Evolutionary conservation across 2,797 vertebrate species (phyloP).

Genomic region (Bufotes viridis): DNA sequence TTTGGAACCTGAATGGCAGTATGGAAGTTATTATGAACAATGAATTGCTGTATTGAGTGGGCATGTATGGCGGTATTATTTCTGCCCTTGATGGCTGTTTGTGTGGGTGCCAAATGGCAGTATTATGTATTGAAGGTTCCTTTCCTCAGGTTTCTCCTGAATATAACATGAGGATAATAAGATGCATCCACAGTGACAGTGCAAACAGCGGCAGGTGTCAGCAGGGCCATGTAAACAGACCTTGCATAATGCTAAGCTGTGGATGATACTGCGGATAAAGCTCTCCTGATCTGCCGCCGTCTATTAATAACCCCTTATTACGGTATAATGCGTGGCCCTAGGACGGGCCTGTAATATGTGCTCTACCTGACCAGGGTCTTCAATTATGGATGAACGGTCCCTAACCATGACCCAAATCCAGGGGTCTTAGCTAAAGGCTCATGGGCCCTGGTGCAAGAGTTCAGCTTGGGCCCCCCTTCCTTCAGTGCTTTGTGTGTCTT

Average conservation of each 20-base stretch:
- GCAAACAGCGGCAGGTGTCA: background rate
- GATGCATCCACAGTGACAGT: background rate
- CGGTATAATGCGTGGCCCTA: background rate
- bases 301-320: conserved; percentile 40
- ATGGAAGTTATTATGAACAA: no score
- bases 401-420: background rate
- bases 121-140: background rate
- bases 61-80: no score
- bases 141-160: background rate
- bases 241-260: background rate
- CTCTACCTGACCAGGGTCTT: background rate
- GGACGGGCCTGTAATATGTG: background rate
- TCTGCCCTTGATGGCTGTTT: no score
- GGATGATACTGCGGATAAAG: conserved; percentile 4
- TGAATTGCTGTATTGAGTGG: no score
- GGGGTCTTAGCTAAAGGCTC: no score
- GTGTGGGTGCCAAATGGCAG: no score
- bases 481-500: no score
- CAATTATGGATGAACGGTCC: background rate
- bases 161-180: background rate
- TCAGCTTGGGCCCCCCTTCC: no score
- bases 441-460: no score
- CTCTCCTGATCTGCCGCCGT: conserved; percentile 25
- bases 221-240: conserved; percentile 3
- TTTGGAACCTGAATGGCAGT: no score